phyloP scores from a whole-genome alignment of 2,888 invertebrate genomes.

The Oxyscelio sp. region DNA sequence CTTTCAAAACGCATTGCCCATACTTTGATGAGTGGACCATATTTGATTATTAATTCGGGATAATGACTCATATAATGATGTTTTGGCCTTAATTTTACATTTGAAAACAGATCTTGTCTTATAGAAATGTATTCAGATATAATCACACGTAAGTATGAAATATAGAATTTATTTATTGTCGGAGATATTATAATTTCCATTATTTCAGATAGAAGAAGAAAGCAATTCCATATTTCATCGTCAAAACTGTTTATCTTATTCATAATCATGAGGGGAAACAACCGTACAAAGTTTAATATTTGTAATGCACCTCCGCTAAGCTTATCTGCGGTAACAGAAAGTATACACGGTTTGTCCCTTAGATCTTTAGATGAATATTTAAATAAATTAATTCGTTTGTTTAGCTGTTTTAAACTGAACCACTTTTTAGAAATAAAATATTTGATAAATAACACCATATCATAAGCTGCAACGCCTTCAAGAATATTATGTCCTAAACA shows the following conservation, averaged over 20 bases:
- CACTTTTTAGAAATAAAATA: conserved; percentile 61
- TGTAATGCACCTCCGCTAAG: conserved; percentile 70
- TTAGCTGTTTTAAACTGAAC: conserved; percentile 64
- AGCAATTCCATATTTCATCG: conserved; percentile 65
- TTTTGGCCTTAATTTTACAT: conserved; percentile 68
- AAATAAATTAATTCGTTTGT: conserved; percentile 42
- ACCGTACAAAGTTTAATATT: conserved; percentile 64
- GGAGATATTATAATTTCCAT: conserved; percentile 75
- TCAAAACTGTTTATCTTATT: conserved; percentile 63
- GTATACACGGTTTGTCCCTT: conserved; percentile 59
- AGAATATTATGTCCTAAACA: conserved; percentile 68
- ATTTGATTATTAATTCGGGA: conserved; percentile 62
- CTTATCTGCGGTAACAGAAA: conserved; percentile 23
- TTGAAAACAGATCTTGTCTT: conserved; percentile 58
- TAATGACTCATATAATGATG: conserved; percentile 74
- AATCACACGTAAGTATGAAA: conserved; percentile 60
- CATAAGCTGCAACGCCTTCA: conserved; percentile 61
- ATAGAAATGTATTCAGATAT: conserved; percentile 66
- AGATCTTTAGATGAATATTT: conserved; percentile 60
- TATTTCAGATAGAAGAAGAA: conserved; percentile 72
- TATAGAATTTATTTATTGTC: conserved; percentile 63
- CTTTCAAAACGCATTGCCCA: conserved; percentile 78
- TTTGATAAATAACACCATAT: conserved; percentile 46
- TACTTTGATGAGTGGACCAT: conserved; percentile 74
- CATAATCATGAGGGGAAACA: conserved; percentile 68